phyloP scores from a whole-genome alignment of 2,797 vertebrate species.

The Nothura maculosa region DNA sequence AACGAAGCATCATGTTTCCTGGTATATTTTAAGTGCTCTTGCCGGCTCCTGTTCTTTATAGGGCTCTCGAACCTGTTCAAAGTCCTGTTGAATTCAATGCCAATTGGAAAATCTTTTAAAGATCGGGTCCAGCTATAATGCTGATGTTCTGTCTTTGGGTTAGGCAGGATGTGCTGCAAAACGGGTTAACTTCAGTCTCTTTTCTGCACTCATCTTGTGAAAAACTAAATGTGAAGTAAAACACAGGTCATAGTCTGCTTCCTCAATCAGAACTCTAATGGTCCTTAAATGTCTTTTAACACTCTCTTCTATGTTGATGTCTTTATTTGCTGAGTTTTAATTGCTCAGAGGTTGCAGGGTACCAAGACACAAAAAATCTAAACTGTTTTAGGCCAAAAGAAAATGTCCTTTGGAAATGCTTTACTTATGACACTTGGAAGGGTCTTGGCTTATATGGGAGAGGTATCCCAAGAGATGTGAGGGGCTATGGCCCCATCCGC shows the following conservation, averaged over 20 bases:
- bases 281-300: background rate
- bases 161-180: background rate
- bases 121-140: background rate
- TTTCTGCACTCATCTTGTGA: background rate
- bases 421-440: background rate
- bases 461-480: background rate
- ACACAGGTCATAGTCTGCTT: fast-evolving
- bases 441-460: background rate
- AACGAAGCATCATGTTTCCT: background rate
- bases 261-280: background rate
- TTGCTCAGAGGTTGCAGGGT: background rate
- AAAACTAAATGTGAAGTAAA: background rate
- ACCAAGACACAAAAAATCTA: background rate
- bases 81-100: slow-evolving; percentile 10
- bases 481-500: fast-evolving
- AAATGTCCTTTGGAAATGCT: background rate
- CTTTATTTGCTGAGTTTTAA: background rate
- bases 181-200: background rate
- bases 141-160: background rate
- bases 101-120: background rate
- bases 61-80: background rate
- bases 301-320: fast-evolving
- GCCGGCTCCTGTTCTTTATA: background rate
- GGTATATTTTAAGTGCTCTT: background rate
- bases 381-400: too few relatives aligned